Evolutionary conservation across 2,113 vertebrate genomes (phyloP).

Genomic region (Tupaia tana): DNA sequence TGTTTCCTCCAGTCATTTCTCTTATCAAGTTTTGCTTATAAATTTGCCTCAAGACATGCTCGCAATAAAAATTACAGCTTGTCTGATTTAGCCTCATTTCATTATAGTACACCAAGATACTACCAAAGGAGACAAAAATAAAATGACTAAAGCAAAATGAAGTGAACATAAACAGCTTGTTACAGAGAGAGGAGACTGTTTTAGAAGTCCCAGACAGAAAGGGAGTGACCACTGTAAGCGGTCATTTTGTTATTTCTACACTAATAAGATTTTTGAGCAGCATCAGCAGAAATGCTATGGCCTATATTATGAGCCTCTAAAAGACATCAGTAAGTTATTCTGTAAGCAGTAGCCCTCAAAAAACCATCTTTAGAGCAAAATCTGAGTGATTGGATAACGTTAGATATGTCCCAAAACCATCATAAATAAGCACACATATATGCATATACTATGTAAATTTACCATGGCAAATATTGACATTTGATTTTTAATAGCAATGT

Average conservation of each 20-base stretch:
- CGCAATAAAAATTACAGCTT: conserved; percentile 70
- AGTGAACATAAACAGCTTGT: conserved; percentile 35
- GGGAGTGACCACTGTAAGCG: not conserved
- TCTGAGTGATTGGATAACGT: not conserved
- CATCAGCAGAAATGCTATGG: not conserved
- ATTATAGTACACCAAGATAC: conserved; percentile 38
- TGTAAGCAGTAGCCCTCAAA: not conserved
- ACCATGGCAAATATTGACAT: not conserved
- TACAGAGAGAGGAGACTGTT: not conserved
- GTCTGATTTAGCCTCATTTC: not conserved
- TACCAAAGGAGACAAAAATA: conserved; percentile 53
- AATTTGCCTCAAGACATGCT: conserved; percentile 58
- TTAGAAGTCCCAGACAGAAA: not conserved
- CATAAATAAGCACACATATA: not conserved
- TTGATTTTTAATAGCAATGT: not conserved
- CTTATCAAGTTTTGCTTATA: conserved; percentile 54
- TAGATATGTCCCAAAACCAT: not conserved
- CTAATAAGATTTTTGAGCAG: conserved; percentile 33
- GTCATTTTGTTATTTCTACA: not conserved
- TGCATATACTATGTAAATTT: not conserved
- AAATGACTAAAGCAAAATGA: conserved; percentile 38
- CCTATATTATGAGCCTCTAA: not conserved
- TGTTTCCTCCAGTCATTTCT: conserved; percentile 35
- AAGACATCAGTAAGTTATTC: conserved; percentile 17
- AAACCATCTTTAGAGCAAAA: not conserved